Conservation (phyloP, 2,113 vertebrate genomes). For the Albula glossodonta region DNA sequence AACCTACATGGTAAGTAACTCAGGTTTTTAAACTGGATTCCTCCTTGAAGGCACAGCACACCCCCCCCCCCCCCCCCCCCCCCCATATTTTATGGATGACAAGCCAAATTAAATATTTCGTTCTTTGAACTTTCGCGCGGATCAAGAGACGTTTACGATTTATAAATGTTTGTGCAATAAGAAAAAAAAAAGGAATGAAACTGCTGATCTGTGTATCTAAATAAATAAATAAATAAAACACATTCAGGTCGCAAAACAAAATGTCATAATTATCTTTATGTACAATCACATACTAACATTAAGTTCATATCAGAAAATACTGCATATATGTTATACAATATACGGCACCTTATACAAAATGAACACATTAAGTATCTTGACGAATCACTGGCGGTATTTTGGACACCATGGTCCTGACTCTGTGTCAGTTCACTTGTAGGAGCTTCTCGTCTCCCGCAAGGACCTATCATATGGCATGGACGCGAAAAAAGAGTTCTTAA, state of each 20-base stretch:
- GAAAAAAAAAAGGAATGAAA: slow-evolving; percentile 30
- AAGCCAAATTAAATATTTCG: not conserved
- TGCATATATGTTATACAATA: slow-evolving; percentile 3
- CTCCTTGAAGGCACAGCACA: not conserved
- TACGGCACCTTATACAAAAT: slow-evolving; percentile 1
- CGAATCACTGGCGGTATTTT: not conserved
- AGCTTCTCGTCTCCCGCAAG: slow-evolving; percentile 87
- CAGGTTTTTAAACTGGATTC: not conserved
- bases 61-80: too few species aligned
- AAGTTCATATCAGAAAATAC: slow-evolving; percentile 2
- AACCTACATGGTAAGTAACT: not conserved
- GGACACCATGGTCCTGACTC: slow-evolving; percentile 18
- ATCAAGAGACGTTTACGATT: slow-evolving; percentile 32
- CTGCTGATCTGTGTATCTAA: slow-evolving; percentile 21
- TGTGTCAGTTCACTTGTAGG: slow-evolving; percentile 73
- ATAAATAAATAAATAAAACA: not conserved
- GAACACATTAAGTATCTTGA: not conserved
- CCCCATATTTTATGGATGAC: not conserved
- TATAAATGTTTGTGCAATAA: slow-evolving; percentile 35
- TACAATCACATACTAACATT: slow-evolving; percentile 19
- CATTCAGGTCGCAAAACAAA: not conserved
- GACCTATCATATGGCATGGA: slow-evolving; percentile 96
- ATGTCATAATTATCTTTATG: not conserved
- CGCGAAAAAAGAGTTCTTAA: slow-evolving; percentile 94
- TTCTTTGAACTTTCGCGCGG: slow-evolving; percentile 13